These are phyloP conservation scores for Manis pentadactyla DNA, from an alignment of 2,797 vertebrate species.

Conservation along the genomic window DNA sequence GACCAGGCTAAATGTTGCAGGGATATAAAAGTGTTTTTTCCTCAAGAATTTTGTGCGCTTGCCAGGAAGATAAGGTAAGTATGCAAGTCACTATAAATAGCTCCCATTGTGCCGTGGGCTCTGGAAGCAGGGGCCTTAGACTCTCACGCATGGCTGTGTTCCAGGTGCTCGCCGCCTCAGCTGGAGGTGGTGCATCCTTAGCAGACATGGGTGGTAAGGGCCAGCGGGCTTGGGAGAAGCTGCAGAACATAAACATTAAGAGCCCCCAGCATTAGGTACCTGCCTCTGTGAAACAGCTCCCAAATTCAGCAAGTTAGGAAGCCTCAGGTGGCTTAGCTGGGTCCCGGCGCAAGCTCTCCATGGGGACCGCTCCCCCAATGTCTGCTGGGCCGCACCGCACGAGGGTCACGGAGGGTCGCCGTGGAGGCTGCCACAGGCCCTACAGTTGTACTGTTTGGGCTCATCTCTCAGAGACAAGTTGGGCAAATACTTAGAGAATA, in stretches of 20 bases:
- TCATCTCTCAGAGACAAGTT: neutral
- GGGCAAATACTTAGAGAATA: neutral
- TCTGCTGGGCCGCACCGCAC: too few relatives aligned
- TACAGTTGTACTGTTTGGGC: neutral
- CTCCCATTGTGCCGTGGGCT: neutral
- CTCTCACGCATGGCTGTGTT: neutral
- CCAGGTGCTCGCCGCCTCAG: neutral
- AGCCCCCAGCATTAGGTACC: neutral
- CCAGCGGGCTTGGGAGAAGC: neutral
- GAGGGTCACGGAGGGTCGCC: neutral
- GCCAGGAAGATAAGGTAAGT: conserved; percentile 1
- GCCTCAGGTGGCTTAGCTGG: neutral
- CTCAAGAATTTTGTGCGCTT: neutral
- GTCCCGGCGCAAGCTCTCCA: neutral
- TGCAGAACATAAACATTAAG: neutral
- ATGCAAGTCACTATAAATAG: neutral
- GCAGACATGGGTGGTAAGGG: neutral
- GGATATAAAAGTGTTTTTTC: neutral
- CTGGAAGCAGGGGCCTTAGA: neutral
- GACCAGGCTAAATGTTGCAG: neutral
- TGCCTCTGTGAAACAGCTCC: neutral
- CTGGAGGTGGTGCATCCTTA: neutral
- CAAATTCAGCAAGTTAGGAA: neutral
- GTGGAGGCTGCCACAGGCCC: neutral
- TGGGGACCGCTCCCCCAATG: neutral